Percentiles rank a stretch among this genome's conserved stretches.
Conservation (phyloP, 2,888 invertebrate genomes). For the Hesperia comma region DNA sequence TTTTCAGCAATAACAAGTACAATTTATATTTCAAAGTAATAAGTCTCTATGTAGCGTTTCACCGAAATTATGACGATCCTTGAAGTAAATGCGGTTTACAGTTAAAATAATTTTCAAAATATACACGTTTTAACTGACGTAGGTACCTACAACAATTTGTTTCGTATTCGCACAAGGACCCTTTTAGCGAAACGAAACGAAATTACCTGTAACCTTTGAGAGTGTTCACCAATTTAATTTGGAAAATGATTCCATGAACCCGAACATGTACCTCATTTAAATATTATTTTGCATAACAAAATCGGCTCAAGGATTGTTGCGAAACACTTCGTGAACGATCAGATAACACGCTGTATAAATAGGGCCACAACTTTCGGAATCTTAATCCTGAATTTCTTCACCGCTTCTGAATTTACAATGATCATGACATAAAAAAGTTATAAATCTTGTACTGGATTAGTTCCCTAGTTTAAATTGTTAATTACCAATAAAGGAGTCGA, state of each 20-base stretch:
- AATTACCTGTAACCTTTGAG: slow-evolving; percentile 27
- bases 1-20: no score
- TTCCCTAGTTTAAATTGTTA: no score
- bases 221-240: slow-evolving; percentile 24
- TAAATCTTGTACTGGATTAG: no score
- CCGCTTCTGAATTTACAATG: background rate
- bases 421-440: no score
- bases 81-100: background rate
- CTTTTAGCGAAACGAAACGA: slow-evolving; percentile 17
- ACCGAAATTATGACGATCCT: no score
- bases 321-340: slow-evolving; percentile 47
- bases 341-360: slow-evolving; percentile 45
- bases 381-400: slow-evolving; percentile 3
- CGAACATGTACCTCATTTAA: slow-evolving; percentile 29
- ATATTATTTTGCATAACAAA: slow-evolving; percentile 36
- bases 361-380: slow-evolving; percentile 25
- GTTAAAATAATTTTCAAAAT: background rate
- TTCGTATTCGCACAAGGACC: background rate
- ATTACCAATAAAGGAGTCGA: no score
- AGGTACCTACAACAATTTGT: background rate
- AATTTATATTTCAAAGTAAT: no score
- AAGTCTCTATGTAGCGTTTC: no score
- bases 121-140: background rate
- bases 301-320: slow-evolving; percentile 52
- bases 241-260: slow-evolving; percentile 25